phyloP scores from a whole-genome alignment of 2,113 vertebrate species.

The Crypturellus undulatus region DNA sequence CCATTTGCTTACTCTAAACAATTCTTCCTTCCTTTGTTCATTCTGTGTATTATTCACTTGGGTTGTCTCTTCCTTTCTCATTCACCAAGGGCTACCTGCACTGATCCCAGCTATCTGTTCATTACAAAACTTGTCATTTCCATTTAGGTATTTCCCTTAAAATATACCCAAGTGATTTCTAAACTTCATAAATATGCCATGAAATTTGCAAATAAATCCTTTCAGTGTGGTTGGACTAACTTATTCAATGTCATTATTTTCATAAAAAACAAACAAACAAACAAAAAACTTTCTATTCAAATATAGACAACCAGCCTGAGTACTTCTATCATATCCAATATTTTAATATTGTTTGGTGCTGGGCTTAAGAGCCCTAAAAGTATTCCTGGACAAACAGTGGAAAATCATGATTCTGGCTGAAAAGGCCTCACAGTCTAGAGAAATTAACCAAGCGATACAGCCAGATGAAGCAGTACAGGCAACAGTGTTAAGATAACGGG shows the following conservation, averaged over 20 bases:
- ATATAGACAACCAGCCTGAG: background rate
- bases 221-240: background rate
- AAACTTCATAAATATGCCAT: background rate
- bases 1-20: background rate
- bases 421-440: background rate
- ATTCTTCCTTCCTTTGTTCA: background rate
- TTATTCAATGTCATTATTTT: background rate
- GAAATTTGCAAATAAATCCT: background rate
- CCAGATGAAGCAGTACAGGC: background rate
- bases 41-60: background rate
- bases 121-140: rapidly evolving
- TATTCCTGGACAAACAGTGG: background rate
- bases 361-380: background rate
- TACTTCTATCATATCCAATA: background rate
- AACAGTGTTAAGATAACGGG: background rate
- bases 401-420: background rate
- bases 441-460: background rate
- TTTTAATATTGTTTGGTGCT: background rate
- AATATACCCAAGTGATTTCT: background rate
- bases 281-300: background rate
- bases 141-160: background rate
- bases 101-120: background rate
- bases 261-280: background rate
- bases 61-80: background rate
- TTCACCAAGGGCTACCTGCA: background rate